Evolutionary conservation across 2,113 vertebrate species (phyloP).

Genomic region (Chrysemys picta): DNA sequence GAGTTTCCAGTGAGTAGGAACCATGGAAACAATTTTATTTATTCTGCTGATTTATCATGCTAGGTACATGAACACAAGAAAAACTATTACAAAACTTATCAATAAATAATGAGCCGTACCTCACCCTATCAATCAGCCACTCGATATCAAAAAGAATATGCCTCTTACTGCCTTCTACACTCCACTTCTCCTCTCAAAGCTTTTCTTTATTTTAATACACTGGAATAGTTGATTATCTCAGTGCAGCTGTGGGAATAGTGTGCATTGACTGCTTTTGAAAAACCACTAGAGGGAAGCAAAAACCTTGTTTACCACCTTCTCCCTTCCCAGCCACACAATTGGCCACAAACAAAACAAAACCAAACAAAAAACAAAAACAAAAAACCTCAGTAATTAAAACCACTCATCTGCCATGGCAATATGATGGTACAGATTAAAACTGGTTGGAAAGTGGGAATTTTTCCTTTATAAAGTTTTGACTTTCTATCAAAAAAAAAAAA

Average conservation of each 20-base stretch:
- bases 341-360: background rate
- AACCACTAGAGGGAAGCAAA: background rate
- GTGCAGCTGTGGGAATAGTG: background rate
- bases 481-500: background rate
- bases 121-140: background rate
- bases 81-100: background rate
- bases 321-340: background rate
- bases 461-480: background rate
- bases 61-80: background rate
- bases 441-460: background rate
- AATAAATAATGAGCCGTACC: background rate
- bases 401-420: rapidly evolving
- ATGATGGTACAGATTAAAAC: background rate
- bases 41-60: background rate
- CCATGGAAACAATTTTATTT: background rate
- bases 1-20: background rate
- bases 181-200: background rate
- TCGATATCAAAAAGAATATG: background rate
- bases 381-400: background rate
- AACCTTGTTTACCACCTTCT: background rate
- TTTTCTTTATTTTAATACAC: background rate
- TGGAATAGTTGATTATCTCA: background rate
- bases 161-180: background rate
- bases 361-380: background rate
- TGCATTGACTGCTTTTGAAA: background rate